Percentiles rank a stretch among this genome's conserved stretches.
phyloP scores from a whole-genome alignment of 2,797 vertebrate species.

The Mastacembelus armatus region DNA sequence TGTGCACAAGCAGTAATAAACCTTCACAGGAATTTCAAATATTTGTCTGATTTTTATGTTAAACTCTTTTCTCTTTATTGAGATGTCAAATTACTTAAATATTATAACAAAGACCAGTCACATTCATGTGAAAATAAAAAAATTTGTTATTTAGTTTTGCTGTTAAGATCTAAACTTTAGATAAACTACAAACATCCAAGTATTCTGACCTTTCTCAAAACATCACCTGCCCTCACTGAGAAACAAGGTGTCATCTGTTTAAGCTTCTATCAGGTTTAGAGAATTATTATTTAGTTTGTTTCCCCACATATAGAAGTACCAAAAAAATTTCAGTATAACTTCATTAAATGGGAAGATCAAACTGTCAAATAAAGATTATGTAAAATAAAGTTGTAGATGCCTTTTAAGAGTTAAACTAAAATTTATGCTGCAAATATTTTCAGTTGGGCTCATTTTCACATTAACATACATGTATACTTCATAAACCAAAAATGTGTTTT shows the following conservation, averaged over 20 bases:
- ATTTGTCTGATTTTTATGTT: too few relatives aligned
- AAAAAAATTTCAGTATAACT: background rate
- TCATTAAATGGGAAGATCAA: too few relatives aligned
- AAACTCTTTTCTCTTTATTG: background rate
- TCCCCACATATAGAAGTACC: background rate
- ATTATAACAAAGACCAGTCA: background rate
- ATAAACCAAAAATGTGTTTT: background rate
- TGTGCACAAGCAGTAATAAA: background rate
- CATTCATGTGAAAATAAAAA: background rate
- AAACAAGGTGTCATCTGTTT: too few relatives aligned
- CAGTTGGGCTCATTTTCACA: background rate
- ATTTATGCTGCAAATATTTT: background rate
- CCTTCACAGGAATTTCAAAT: background rate
- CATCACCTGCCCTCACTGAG: too few relatives aligned
- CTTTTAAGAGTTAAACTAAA: constrained; percentile 2
- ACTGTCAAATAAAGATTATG: background rate
- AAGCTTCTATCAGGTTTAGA: background rate
- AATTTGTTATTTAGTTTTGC: background rate
- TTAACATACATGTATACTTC: background rate
- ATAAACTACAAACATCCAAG: too few relatives aligned
- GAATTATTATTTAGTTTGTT: background rate
- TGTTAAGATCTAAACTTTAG: background rate
- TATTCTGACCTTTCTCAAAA: too few relatives aligned
- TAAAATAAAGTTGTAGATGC: constrained; percentile 1
- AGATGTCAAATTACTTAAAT: background rate